Evolutionary conservation across 2,888 invertebrate species (phyloP).

Genomic region (Chrysolina haemoptera): DNA sequence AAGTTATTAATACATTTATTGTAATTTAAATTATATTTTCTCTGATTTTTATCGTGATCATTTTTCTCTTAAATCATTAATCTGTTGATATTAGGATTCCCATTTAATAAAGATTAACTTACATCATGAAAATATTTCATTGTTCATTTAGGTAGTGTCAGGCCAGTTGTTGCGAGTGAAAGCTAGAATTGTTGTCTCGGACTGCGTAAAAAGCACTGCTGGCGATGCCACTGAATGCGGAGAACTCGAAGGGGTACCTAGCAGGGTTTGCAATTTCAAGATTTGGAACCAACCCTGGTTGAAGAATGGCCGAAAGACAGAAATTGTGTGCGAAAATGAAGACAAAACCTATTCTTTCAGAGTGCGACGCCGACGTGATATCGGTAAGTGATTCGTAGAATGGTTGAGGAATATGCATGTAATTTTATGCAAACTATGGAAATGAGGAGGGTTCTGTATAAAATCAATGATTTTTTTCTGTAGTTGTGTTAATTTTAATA

Average conservation of each 20-base stretch:
- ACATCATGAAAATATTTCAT: not conserved
- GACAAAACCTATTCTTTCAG: conserved; percentile 47
- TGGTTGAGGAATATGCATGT: not conserved
- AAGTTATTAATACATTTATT: no score
- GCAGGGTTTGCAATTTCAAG: conserved; percentile 68
- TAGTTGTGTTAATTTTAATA: no score
- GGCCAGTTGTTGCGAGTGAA: conserved; percentile 74
- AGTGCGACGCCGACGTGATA: conserved; percentile 60
- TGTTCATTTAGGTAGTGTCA: conserved; percentile 67
- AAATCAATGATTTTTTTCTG: no score
- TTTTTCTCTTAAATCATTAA: no score
- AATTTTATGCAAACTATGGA: no score
- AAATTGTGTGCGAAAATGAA: conserved; percentile 66
- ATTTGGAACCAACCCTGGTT: conserved; percentile 77
- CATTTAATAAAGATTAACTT: no score
- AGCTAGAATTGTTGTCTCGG: conserved; percentile 73
- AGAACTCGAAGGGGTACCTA: conserved; percentile 53
- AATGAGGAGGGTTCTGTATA: no score
- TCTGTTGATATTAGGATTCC: no score
- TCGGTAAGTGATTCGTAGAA: not conserved
- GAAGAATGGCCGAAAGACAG: conserved; percentile 67
- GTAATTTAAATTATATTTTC: no score
- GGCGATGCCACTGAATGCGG: conserved; percentile 51
- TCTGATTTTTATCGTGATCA: no score
- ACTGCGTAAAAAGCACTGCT: conserved; percentile 68